Conservation (phyloP, 2,113 vertebrate genomes). For the Phycodurus eques region DNA sequence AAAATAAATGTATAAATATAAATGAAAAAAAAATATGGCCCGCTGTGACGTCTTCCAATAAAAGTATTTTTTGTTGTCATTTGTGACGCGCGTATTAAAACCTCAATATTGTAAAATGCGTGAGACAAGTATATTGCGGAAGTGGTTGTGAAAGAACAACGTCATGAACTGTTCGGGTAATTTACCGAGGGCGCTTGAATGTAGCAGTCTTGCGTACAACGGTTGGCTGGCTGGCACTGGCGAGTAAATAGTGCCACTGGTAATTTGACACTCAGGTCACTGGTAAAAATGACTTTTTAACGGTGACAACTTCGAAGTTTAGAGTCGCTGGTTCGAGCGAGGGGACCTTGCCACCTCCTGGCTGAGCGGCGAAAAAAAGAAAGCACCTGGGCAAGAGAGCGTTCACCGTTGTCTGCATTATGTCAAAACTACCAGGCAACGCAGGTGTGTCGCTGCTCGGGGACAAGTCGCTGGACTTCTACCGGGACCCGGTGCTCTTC, state of each 20-base stretch:
- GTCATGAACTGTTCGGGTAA: not conserved
- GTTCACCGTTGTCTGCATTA: constrained; percentile 6
- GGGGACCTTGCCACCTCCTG: not conserved
- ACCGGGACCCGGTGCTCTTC: constrained; percentile 65
- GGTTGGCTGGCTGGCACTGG: not conserved
- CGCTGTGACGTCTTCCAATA: no score
- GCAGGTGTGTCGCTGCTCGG: constrained; percentile 61
- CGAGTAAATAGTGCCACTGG: constrained; percentile 8
- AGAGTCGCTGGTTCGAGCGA: not conserved
- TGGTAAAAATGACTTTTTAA: not conserved
- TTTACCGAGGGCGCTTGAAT: constrained; percentile 31
- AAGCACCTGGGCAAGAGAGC: not conserved
- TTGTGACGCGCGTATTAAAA: not conserved
- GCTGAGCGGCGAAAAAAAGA: not conserved
- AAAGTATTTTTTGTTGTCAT: not conserved
- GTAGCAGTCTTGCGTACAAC: constrained; percentile 10
- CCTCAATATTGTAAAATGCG: no score
- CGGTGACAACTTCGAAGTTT: not conserved
- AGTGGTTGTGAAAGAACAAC: not conserved
- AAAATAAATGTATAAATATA: no score
- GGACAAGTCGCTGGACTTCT: constrained; percentile 70
- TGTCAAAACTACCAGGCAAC: constrained; percentile 65
- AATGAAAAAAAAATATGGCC: no score
- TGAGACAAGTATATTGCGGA: not conserved
- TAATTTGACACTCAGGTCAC: constrained; percentile 2